These are phyloP conservation scores for Crepidodera aurea DNA, from an alignment of 2,888 invertebrate species.

Conservation along the genomic window DNA sequence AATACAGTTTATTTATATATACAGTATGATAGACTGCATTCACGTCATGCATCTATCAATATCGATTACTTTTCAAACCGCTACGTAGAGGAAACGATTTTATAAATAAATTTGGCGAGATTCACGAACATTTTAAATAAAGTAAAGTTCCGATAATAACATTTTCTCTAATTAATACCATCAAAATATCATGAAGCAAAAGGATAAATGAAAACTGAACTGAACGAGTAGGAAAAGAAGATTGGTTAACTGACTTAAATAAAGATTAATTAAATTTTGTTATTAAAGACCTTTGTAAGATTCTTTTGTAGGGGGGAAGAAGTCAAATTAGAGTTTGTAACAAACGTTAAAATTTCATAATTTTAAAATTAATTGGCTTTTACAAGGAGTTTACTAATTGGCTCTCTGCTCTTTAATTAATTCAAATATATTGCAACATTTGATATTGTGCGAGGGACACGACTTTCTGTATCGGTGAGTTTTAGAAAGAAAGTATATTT, in stretches of 20 bases:
- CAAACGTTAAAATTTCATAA: slow-evolving; percentile 21
- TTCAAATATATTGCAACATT: slow-evolving; percentile 9
- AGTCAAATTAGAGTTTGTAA: slow-evolving; percentile 24
- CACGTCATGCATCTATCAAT: too few relatives aligned
- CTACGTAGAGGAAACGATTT: not conserved
- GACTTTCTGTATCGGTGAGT: too few relatives aligned
- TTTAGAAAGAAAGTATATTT: too few relatives aligned
- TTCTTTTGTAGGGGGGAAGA: slow-evolving; percentile 15
- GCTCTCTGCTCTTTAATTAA: slow-evolving; percentile 9
- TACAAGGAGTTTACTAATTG: slow-evolving; percentile 18
- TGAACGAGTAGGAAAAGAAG: slow-evolving; percentile 23
- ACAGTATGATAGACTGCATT: too few relatives aligned
- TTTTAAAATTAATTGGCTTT: slow-evolving; percentile 22
- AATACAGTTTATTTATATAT: too few relatives aligned
- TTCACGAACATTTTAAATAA: not conserved
- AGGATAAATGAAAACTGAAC: slow-evolving; percentile 18
- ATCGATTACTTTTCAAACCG: too few relatives aligned
- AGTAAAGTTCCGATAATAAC: slow-evolving; percentile 17
- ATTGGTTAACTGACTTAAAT: slow-evolving; percentile 21
- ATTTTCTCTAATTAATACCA: slow-evolving; percentile 26
- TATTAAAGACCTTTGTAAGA: slow-evolving; percentile 19
- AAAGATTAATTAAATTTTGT: slow-evolving; percentile 27
- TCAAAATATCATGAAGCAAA: slow-evolving; percentile 25
- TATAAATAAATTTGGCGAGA: not conserved
- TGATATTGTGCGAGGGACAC: too few relatives aligned